Base-by-base conservation (phyloP, 2,113 vertebrate species). In the Gopherus flavomarginatus region DNA sequence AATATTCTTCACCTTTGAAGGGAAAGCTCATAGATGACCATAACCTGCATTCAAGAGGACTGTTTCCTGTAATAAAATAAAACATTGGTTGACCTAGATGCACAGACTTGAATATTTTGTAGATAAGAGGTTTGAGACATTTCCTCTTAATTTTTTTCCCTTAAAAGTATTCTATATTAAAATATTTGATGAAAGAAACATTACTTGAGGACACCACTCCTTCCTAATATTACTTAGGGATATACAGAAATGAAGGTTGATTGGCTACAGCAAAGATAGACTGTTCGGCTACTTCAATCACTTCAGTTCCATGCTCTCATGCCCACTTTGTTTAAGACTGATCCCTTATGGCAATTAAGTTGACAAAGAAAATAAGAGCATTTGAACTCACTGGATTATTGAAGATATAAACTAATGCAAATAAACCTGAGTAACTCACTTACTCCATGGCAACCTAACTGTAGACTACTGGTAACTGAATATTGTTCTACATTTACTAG, bases 21-120 rank as follows among this genome's bases (percentile, higher is more conserved):
- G 47, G 27, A 47, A 35, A 87, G 83, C 53, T 92, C 79, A 84
- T 44, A 94, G 96, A 96, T 89, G 85, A 88, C 91, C 85, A 84
- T 85, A 95, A 91, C 92, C 96, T 97, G 96, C 86, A 95, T 91
- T 97, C 94, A 97, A 96, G 91, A 96, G 83, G 4, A 85, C 86
- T 26, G 85, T 87, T 75, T 95, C 96, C 97, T 92, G 92, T 81
- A 91, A 82, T 65, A 86, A 92, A 83, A 85, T 90, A 52, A 52
- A 86, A 79, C 87, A 83, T 44, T 54, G 7, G 14, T 86, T 77
- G 31, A 24, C 49, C 24, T 38, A 56, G 53, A 56, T 42, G 53
- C 31, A 81, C 35, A 69, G 35, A 69, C 16, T 69, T 35, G 62
- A 69, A 69, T 69, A n/a, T 31, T 4, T 69, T 69, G 62, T n/a